Conservation (phyloP, 2,113 vertebrate genomes). For the Hippocampus barbouri region DNA sequence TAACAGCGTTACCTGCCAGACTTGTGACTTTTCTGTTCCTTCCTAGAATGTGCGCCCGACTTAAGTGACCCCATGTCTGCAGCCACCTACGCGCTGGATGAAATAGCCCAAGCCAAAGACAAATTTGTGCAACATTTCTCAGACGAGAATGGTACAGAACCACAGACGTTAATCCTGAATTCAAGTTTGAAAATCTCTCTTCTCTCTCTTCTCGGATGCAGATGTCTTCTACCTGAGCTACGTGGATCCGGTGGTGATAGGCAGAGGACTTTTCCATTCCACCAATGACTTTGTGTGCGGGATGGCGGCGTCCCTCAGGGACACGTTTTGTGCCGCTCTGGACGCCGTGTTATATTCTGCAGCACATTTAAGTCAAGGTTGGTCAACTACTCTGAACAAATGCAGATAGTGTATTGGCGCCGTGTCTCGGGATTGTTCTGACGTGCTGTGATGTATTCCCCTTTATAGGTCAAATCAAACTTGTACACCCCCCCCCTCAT, state of each 20-base stretch:
- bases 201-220: conserved; percentile 16
- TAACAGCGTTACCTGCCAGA: background rate
- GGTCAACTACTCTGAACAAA: background rate
- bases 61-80: conserved; percentile 57
- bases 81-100: conserved; percentile 52
- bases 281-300: conserved; percentile 43
- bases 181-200: too few relatives aligned
- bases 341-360: conserved; percentile 31
- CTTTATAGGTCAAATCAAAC: too few relatives aligned
- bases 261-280: conserved; percentile 56
- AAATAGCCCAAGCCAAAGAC: conserved; percentile 58
- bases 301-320: conserved; percentile 19
- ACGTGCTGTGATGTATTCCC: too few relatives aligned
- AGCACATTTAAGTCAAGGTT: conserved; percentile 48
- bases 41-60: conserved; percentile 62
- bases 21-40: background rate
- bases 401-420: too few relatives aligned
- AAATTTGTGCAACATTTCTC: conserved; percentile 60
- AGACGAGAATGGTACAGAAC: conserved; percentile 60
- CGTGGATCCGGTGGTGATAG: conserved; percentile 60
- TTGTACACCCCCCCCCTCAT: too few relatives aligned
- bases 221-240: conserved; percentile 65
- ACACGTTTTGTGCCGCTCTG: conserved; percentile 36
- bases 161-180: background rate
- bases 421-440: too few relatives aligned